Evolutionary conservation across 2,113 vertebrate genomes (phyloP), one percentile per base, ranked within the genome.

Genomic region (Callospermophilus lateralis): DNA sequence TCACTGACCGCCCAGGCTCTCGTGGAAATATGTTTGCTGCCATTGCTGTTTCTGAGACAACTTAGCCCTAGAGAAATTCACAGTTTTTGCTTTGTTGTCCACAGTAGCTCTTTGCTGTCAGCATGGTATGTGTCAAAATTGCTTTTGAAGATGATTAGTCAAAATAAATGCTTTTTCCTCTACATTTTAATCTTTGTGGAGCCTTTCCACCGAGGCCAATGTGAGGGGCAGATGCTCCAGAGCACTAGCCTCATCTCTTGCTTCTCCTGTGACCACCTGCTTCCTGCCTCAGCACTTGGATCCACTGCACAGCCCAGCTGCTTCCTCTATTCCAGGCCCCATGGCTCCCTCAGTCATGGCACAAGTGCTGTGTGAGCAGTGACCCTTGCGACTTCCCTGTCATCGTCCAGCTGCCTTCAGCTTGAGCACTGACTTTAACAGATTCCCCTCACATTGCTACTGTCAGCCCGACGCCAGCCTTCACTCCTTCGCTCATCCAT

Each of bases 281-380:
- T 84, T 97, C 92, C 96, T 97, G 92, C 89, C 96, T 97, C 98
- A 98, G 98, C 96, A 97, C 88, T 96, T 83, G 87, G n/a, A 53
- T 63, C 76, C 58, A 19, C 95, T 89, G 53, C 96, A 19, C 74
- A 83, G 80, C n/a, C 90, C 96, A 98, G 98, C 96, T 97, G 97
- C 92, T 76, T 37, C 42, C 90, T 92, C 61, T 42, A 24, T 48
- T 78, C 79, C 26, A 5, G 58, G 89, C 77, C 96, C 95, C 83
- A 3, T 5, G 28, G 87, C 96, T 85, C 89, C 63, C 89, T 68
- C 91, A 45, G 93, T 90, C 95, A 55, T 7, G 45, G 80, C 80
- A 81, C 90, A 79, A 97, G 95, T 95, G 96, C 97, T 97, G 97
- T 90, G 96, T 94, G 94, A 90, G 97, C 97, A 97, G 90, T 92